Percentiles rank a stretch among this genome's conserved stretches.
phyloP scores from a whole-genome alignment of 2,113 vertebrate species.

The Colius striatus region DNA sequence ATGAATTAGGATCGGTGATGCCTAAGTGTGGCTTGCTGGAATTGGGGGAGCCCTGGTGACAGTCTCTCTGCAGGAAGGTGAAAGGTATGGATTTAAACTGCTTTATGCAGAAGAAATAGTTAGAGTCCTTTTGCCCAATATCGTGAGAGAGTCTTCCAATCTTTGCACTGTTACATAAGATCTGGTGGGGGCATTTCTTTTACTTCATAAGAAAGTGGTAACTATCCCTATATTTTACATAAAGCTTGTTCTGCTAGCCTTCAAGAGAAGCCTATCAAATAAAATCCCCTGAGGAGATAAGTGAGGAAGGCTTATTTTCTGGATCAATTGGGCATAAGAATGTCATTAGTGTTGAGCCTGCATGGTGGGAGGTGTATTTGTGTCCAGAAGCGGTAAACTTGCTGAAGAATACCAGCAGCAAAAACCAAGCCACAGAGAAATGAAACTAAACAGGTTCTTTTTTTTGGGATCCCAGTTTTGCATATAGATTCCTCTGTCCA shows the following conservation, averaged over 20 bases:
- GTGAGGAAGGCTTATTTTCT: slow-evolving; percentile 12
- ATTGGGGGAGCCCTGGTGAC: not conserved
- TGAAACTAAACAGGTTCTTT: not conserved
- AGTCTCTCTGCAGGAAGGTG: not conserved
- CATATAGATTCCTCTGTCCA: not conserved
- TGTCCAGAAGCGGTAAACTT: not conserved
- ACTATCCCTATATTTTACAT: not conserved
- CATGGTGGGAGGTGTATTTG: not conserved
- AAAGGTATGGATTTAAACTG: not conserved
- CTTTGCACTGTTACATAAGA: not conserved
- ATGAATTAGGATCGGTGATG: not conserved
- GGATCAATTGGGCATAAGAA: not conserved
- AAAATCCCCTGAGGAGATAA: not conserved
- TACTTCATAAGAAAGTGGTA: not conserved
- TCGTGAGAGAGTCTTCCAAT: not conserved
- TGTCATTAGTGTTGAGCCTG: not conserved
- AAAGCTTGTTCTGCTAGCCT: not conserved
- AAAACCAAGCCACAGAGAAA: not conserved
- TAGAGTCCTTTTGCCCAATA: not conserved
- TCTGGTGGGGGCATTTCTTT: not conserved
- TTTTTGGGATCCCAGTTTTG: accelerated
- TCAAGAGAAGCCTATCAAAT: not conserved
- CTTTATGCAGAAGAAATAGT: not conserved
- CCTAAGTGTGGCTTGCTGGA: not conserved
- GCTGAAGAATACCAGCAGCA: not conserved